These are phyloP conservation scores for Acleris laterana DNA, from an alignment of 2,888 invertebrate species.

Conservation along the genomic window DNA sequence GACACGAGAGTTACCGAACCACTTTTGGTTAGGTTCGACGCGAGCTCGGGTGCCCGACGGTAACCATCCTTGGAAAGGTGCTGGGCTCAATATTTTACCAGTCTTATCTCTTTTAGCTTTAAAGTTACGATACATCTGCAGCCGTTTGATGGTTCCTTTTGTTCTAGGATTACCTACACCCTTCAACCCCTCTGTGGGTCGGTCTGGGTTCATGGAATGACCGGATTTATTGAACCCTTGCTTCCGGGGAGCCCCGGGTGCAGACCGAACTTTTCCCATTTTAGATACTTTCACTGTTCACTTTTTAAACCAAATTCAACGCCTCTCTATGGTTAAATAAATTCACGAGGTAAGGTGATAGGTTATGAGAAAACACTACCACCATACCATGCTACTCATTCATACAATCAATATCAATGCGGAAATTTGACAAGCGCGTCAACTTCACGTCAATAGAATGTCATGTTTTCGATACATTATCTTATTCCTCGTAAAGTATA, in stretches of 20 bases:
- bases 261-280: constrained; percentile 91
- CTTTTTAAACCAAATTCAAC: constrained; percentile 23
- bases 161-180: constrained; percentile 94
- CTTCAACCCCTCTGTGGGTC: constrained; percentile 90
- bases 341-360: constrained; percentile 31
- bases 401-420: background rate
- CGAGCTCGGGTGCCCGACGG: constrained; percentile 95
- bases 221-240: constrained; percentile 93
- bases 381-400: constrained; percentile 4
- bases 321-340: constrained; percentile 3
- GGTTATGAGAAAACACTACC: constrained; percentile 22
- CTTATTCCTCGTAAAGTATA: background rate
- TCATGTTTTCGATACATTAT: constrained; percentile 16
- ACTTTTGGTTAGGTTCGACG: constrained; percentile 98
- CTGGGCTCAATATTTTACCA: constrained; percentile 96
- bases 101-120: constrained; percentile 95
- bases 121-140: constrained; percentile 99
- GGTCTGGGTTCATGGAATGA: constrained; percentile 98
- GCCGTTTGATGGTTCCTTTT: constrained; percentile 96
- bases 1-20: constrained; percentile 99
- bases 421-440: constrained; percentile 10
- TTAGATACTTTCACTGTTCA: constrained; percentile 42
- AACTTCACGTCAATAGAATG: constrained; percentile 28
- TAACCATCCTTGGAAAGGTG: constrained; percentile 97
- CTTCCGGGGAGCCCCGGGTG: constrained; percentile 90